Base-by-base conservation (phyloP, 2,113 vertebrate genomes). In the Festucalex cinctus region DNA sequence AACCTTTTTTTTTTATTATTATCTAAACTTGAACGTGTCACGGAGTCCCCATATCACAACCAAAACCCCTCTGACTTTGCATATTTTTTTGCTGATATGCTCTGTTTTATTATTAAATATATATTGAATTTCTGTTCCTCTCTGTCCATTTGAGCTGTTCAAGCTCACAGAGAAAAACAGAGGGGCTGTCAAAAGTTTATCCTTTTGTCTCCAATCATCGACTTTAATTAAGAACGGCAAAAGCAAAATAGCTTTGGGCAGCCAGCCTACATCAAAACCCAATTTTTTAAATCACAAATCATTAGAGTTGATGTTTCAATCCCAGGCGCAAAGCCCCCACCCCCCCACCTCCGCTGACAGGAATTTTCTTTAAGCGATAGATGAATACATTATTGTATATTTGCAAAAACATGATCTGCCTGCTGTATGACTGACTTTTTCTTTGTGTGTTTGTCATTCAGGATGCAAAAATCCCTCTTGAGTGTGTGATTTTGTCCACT, bases 181-280 rank as follows among this genome's bases (percentile, higher is more conserved):
- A 56, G 16, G 5, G 22, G 39, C 66, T 80, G 71, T 71, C 72
- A 70, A 43, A 78, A 63, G 56, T 51, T 69, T 43, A 72, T 4
- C 8, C 41, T 24, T 43, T 56, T 73, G 77, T 80, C 68, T 83
- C 65, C 77, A 70, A 73, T 63, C 69, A 65, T 65, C 43, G 66
- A 76, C 70, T 83, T 83, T 81, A 81, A 86, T 87, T 83, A 76
- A 60, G 26, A 61, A 61, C 71, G 77, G 82, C 57, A 69, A 75
- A 70, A 35, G 66, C 66, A 76, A 78, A 80, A 77, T 71, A 81
- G 73, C 80, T 76, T 63, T 66, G 69, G 76, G 58, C 78, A 65
- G 56, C 32, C 43, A 74, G 72, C 69, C 68, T 48, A 71, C 71
- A 76, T 77, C 69, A 81, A 73, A 76, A 57, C 20, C 36, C 60